These are phyloP conservation scores for Semnornis frantzii DNA, from an alignment of 2,113 vertebrate genomes.

Conservation along the genomic window DNA sequence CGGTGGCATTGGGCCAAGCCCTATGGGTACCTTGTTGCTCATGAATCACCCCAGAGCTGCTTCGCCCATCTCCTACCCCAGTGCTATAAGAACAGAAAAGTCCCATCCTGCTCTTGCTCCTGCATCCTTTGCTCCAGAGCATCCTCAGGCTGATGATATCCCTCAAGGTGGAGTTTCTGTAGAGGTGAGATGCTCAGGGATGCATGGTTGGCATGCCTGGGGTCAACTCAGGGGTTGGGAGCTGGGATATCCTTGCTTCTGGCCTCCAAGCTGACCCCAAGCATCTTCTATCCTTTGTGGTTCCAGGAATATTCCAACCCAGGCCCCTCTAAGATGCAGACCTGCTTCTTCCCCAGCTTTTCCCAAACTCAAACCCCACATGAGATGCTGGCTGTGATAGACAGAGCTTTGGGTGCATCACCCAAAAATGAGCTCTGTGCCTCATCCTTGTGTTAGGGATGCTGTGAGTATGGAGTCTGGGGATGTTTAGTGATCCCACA, in stretches of 20 bases:
- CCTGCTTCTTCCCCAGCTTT: background rate
- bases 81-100: background rate
- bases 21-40: background rate
- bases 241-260: background rate
- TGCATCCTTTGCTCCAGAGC: background rate
- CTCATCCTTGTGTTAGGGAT: accelerated
- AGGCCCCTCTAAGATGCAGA: background rate
- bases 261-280: background rate
- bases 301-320: background rate
- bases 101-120: accelerated
- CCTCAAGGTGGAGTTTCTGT: background rate
- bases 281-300: background rate
- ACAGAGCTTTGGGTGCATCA: background rate
- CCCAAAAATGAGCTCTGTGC: background rate
- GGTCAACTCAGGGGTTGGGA: background rate
- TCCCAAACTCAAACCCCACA: accelerated
- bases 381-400: background rate
- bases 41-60: accelerated
- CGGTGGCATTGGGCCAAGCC: background rate
- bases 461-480: background rate
- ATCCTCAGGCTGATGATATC: background rate
- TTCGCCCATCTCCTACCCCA: background rate
- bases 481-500: background rate
- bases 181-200: background rate
- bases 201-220: background rate